Conservation (phyloP, 2,797 vertebrate genomes). For the Caiman crocodilus region DNA sequence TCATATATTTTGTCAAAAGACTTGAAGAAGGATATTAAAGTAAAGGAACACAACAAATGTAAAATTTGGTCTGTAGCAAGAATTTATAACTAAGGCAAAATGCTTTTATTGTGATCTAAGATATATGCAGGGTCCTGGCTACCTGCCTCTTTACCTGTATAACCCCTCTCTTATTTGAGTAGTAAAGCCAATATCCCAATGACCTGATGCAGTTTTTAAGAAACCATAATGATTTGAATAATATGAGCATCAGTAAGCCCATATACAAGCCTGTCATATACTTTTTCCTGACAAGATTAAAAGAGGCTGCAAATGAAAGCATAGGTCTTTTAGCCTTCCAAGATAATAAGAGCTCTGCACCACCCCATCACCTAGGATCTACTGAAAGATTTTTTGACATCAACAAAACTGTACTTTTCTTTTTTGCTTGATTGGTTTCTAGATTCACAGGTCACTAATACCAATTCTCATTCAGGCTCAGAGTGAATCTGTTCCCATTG, state of each 20-base stretch:
- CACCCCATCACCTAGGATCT: not conserved
- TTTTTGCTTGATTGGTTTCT: conserved; percentile 19
- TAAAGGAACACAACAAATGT: not conserved
- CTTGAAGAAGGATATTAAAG: conserved; percentile 54
- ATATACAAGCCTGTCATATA: not conserved
- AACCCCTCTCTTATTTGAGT: not conserved
- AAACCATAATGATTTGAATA: not conserved
- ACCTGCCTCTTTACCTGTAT: not conserved
- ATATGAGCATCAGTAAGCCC: not conserved
- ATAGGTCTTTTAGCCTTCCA: not conserved
- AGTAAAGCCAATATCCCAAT: not conserved
- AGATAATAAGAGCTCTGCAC: not conserved
- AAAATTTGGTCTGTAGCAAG: conserved; percentile 26
- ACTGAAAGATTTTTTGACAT: not conserved
- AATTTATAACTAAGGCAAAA: not conserved
- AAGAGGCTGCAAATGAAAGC: not conserved
- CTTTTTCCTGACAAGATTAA: not conserved
- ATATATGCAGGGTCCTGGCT: not conserved
- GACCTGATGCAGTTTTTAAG: not conserved
- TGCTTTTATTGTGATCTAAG: not conserved
- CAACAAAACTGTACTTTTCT: not conserved
- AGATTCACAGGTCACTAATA: not conserved
- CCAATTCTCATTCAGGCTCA: not conserved
- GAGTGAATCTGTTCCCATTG: not conserved
- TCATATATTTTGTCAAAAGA: conserved; percentile 35